Conservation (phyloP, 1,140 invertebrate species). For the Cepaea nemoralis region DNA sequence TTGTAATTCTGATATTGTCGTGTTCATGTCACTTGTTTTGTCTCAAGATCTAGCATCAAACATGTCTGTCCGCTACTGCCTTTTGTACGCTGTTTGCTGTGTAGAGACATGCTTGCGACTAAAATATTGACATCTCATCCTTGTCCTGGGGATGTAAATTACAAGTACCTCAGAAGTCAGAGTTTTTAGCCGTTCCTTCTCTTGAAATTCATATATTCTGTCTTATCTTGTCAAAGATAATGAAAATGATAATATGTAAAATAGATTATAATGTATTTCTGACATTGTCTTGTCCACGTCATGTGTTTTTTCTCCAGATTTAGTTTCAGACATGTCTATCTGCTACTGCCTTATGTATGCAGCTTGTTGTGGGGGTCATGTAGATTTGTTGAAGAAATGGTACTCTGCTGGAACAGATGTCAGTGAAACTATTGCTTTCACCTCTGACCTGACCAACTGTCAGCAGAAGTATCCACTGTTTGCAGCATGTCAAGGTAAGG, state of each 20-base stretch:
- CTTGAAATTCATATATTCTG: too few species aligned
- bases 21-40: neutral
- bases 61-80: neutral
- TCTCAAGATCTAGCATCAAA: neutral
- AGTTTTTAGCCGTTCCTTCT: too few species aligned
- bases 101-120: too few species aligned
- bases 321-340: neutral
- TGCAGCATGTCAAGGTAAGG: conserved; percentile 30
- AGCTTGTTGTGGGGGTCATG: conserved; percentile 21
- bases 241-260: too few species aligned
- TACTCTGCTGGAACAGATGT: neutral
- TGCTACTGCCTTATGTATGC: conserved; percentile 29
- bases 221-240: too few species aligned
- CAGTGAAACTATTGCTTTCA: conserved; percentile 12
- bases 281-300: neutral
- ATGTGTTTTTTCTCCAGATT: neutral
- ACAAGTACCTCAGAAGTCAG: too few species aligned
- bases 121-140: too few species aligned
- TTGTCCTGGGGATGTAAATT: too few species aligned
- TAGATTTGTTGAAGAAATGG: conserved; percentile 29
- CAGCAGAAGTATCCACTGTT: conserved; percentile 29
- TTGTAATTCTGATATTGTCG: neutral
- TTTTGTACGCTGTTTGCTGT: conserved; percentile 29
- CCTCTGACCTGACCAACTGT: conserved; percentile 7
- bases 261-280: too few species aligned